Conservation (phyloP, 2,888 invertebrate genomes). For the Ellobium chinense region DNA sequence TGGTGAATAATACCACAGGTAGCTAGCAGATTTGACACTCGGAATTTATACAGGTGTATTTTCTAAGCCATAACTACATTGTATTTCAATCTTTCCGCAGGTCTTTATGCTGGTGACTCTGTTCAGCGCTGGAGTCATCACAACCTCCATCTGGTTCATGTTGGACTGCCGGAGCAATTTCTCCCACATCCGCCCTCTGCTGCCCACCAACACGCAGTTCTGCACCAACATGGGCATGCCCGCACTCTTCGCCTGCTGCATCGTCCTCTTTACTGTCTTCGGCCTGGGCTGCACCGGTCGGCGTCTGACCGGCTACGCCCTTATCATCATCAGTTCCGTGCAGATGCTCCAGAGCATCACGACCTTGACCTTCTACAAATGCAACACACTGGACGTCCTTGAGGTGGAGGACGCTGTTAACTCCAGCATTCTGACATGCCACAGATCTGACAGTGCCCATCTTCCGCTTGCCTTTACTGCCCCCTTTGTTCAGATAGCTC, state of each 20-base stretch:
- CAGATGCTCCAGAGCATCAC: constrained; percentile 41
- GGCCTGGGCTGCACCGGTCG: constrained; percentile 52
- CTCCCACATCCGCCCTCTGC: constrained; percentile 18
- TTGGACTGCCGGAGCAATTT: constrained; percentile 40
- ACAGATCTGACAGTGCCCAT: neutral
- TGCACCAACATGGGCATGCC: constrained; percentile 50
- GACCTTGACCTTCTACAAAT: constrained; percentile 41
- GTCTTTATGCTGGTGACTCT: constrained; percentile 42
- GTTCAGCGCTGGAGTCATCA: constrained; percentile 34
- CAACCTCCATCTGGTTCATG: constrained; percentile 42
- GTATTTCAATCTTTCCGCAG: constrained; percentile 19
- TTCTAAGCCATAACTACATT: neutral
- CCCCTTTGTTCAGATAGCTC: too few relatives aligned
- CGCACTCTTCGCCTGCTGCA: constrained; percentile 48
- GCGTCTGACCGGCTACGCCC: constrained; percentile 46
- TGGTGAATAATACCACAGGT: too few relatives aligned
- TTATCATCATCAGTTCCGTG: constrained; percentile 42
- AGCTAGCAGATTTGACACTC: too few relatives aligned
- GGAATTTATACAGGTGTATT: too few relatives aligned
- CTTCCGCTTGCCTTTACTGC: neutral
- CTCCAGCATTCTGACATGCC: constrained; percentile 26
- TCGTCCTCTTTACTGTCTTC: constrained; percentile 46
- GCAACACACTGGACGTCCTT: constrained; percentile 8
- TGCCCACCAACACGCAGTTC: constrained; percentile 13
- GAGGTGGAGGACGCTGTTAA: constrained; percentile 27